Evolutionary conservation across 2,113 vertebrate species (phyloP).

Genomic region (Lepidothrix coronata): DNA sequence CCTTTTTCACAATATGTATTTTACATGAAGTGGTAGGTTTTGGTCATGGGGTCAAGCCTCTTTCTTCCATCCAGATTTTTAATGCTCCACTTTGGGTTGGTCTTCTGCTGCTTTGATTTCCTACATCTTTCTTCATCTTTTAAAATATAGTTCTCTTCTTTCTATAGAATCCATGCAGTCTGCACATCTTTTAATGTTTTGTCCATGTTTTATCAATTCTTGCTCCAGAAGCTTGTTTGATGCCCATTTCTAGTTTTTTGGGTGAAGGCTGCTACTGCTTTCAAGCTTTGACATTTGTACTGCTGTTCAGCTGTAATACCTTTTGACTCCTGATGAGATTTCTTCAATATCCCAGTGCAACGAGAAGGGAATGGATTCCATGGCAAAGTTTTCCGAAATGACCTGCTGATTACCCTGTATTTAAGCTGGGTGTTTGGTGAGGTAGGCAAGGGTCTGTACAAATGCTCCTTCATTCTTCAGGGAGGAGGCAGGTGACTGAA

Average conservation of each 20-base stretch:
- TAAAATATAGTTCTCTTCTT: not conserved
- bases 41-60: not conserved
- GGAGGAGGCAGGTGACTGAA: not conserved
- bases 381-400: not conserved
- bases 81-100: not conserved
- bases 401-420: not conserved
- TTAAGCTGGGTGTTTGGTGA: not conserved
- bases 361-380: not conserved
- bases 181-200: not conserved
- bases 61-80: not conserved
- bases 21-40: not conserved
- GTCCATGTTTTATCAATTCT: not conserved
- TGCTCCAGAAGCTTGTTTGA: not conserved
- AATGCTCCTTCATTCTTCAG: not conserved
- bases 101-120: not conserved
- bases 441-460: not conserved
- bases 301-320: not conserved
- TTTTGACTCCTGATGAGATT: not conserved
- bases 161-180: not conserved
- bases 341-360: not conserved
- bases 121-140: not conserved
- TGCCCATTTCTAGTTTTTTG: fast-evolving
- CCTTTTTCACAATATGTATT: not conserved
- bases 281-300: not conserved
- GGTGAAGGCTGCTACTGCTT: not conserved